phyloP scores from a whole-genome alignment of 2,888 invertebrate species.

The Tridacna crocea region DNA sequence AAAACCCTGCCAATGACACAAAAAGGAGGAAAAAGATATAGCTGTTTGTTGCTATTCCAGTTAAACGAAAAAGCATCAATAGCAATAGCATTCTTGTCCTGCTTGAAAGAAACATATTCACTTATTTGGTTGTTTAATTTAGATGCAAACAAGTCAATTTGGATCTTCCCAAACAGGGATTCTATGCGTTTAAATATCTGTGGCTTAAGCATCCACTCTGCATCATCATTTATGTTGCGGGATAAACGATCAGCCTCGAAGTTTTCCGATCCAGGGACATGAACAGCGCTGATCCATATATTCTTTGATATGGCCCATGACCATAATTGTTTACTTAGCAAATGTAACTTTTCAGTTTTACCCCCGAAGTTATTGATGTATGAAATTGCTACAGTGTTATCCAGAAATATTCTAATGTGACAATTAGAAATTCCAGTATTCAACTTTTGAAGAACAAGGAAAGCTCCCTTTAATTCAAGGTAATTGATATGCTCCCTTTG shows the following conservation, averaged over 20 bases:
- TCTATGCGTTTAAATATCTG: constrained; percentile 1
- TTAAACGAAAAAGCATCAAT: constrained; percentile 10
- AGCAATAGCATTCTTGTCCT: constrained; percentile 9
- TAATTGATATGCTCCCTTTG: neutral
- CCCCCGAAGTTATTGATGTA: constrained; percentile 17
- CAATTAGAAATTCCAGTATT: neutral
- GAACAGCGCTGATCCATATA: neutral
- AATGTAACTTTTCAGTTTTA: constrained; percentile 4
- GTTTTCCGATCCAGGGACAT: neutral
- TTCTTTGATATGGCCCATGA: neutral
- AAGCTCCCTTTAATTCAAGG: too few relatives aligned
- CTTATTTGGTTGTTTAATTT: constrained; percentile 10
- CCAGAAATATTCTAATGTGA: neutral
- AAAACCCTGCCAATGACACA: too few relatives aligned
- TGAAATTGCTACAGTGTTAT: constrained; percentile 2
- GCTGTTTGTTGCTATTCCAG: neutral
- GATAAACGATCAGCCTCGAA: neutral
- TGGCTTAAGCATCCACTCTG: neutral
- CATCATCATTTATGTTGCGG: neutral
- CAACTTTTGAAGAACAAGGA: neutral
- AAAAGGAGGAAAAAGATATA: constrained; percentile 1
- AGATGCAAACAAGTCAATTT: constrained; percentile 13
- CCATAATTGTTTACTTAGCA: neutral
- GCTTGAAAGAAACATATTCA: constrained; percentile 10
- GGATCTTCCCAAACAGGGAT: neutral